Evolutionary conservation across 2,113 vertebrate genomes (phyloP), one percentile per base, ranked within the genome.

Genomic region (Brachypodius melanocephalos): DNA sequence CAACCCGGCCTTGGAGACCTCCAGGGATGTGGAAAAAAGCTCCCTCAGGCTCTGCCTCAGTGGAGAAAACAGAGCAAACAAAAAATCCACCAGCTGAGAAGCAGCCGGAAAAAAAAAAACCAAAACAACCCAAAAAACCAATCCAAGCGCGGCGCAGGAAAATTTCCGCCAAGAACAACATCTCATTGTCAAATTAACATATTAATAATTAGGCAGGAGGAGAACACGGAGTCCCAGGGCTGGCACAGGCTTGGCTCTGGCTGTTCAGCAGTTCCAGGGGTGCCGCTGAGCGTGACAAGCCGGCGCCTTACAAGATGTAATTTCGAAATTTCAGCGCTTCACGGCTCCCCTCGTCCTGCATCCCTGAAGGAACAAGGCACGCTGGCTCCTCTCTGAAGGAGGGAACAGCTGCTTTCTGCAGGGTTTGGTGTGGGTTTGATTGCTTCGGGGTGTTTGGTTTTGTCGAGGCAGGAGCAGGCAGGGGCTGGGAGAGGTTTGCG

Each of bases 171-270:
- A 76, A 74, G 65, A 65, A 19, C 71, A 89, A 84, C 55, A 28
- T 34, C 94, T 75, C 12, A 0, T 71, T 65, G 91, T 93, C 94
- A 80, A 95, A 96, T 96, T 94, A 95, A 83, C 96, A 91, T 93
- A 91, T 77, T 83, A 89, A 80, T 91, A 95, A 96, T 95, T 91
- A 93, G 93, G 32, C 85, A 74, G 82, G 46, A 46, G 1, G 55
- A 65, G 95, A 92, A 86, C 19, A 16, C 7, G 1, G 16, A 29
- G 91, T 93, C 45, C 79, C 89, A 4, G 26, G 9, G 95, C 17
- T 6, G 62, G 6, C 84, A 72, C 5, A 8, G 38, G 38, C 38
- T 38, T 20, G 58, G 87, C 85, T 85, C 7, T 43, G 80, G 1
- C 67, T 14, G 14, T 9, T 88, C 90, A 76, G 89, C 26, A 2